phyloP scores from a whole-genome alignment of 2,797 vertebrate genomes.

The Pipistrellus pipistrellus region DNA sequence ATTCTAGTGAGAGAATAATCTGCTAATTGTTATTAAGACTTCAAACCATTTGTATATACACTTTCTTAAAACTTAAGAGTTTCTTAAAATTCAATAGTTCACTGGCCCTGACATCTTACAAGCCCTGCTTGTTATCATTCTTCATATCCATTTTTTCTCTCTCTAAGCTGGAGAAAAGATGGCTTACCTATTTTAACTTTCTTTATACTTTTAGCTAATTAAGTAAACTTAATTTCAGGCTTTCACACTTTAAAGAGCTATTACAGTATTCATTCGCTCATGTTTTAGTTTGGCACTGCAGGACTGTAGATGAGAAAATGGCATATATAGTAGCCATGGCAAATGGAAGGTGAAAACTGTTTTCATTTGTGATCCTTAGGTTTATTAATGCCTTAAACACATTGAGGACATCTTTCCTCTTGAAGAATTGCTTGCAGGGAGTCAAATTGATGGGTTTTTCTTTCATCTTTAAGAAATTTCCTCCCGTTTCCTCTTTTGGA shows the following conservation, averaged over 20 bases:
- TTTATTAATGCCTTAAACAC: constrained; percentile 44
- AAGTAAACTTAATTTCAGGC: constrained; percentile 67
- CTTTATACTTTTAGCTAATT: constrained; percentile 66
- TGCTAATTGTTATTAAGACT: constrained; percentile 73
- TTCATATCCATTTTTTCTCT: constrained; percentile 61
- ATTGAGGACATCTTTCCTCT: constrained; percentile 20
- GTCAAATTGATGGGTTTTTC: constrained; percentile 51
- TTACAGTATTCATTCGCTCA: constrained; percentile 33
- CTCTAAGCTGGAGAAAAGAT: constrained; percentile 53
- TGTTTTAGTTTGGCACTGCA: constrained; percentile 26
- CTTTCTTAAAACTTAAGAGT: constrained; percentile 56
- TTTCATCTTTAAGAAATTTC: constrained; percentile 41
- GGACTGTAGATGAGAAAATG: not conserved
- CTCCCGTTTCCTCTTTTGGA: constrained; percentile 17
- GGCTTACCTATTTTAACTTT: constrained; percentile 68
- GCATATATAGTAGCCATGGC: not conserved
- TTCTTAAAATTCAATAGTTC: constrained; percentile 60
- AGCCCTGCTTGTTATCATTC: constrained; percentile 65
- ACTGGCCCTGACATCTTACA: constrained; percentile 76
- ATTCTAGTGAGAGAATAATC: constrained; percentile 31
- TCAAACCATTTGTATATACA: constrained; percentile 68
- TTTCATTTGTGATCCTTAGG: not conserved
- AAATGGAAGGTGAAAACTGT: not conserved
- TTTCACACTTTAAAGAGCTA: constrained; percentile 65
- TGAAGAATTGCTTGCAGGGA: constrained; percentile 50